Base-by-base conservation (phyloP, 2,113 vertebrate species). In the Ictalurus furcatus region DNA sequence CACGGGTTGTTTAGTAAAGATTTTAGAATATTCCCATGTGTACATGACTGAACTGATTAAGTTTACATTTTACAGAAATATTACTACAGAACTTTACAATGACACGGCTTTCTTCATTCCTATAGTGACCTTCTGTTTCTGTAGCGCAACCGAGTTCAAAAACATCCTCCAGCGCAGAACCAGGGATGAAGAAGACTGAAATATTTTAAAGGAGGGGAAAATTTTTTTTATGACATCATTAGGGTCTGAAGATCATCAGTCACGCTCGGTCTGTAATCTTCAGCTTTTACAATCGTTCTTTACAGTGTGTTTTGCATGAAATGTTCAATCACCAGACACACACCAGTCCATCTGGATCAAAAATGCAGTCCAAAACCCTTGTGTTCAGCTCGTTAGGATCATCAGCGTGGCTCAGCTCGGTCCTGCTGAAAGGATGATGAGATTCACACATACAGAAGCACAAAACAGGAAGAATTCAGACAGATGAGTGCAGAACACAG, bases 211-310 rank as follows among this genome's bases (percentile, higher is more conserved):
- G 84, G 21, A 61, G 86, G 90, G 61, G 54, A 52, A 89, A 63
- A 84, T n/a, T n/a, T n/a, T n/a, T 88, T 91, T 87, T 88, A 91
- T 96, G 95, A 96, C 95, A 95, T 96, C 94, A 95, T 95, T 94
- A 91, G 86, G 91, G 92, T 93, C 56, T n/a, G 56, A 59, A 76
- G 54, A 69, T 83, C 67, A 59, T 83, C 54, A 40, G 52, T 19
- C 14, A n/a, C 28, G 23, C 28, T 88, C 63, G 23, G 48, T 23
- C 59, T 56, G 30, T 56, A 56, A 56, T 7, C 63, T 58, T 30
- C 21, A 74, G 63, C 52, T 67, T 25, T 69, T 21, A 74, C 56
- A 83, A 11, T 61, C 23, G 6, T 30, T 17, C 56, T 83, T 37
- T 61, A 37, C 23, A 67, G 63, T 67, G n/a, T 52, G 61, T 8